phyloP scores from a whole-genome alignment of 2,797 vertebrate species.

The Cynodonichthys magdalenae region DNA sequence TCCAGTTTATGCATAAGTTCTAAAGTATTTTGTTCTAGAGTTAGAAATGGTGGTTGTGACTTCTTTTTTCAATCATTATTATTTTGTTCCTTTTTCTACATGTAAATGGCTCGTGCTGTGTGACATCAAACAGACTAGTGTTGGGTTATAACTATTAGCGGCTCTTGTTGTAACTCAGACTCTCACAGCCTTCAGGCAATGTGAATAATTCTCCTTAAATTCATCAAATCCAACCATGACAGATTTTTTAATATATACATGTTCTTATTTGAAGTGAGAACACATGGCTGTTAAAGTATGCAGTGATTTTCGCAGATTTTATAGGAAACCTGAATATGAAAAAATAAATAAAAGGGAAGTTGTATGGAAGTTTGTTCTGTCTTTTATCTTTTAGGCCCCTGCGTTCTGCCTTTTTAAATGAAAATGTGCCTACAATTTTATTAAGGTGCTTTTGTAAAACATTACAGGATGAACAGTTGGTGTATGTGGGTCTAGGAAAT shows the following conservation, averaged over 20 bases:
- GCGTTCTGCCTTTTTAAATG: no score
- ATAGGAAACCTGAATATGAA: constrained; percentile 11
- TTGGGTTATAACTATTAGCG: constrained; percentile 36
- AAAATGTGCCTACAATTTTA: not conserved
- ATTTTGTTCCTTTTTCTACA: not conserved
- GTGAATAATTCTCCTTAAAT: constrained; percentile 69
- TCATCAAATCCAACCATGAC: constrained; percentile 40
- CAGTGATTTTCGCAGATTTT: not conserved
- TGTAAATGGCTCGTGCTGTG: constrained; percentile 14
- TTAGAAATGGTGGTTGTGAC: not conserved
- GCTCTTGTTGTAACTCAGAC: constrained; percentile 40
- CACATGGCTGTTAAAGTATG: constrained; percentile 24
- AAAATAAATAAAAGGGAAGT: constrained; percentile 5
- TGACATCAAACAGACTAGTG: constrained; percentile 11
- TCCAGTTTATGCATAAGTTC: not conserved
- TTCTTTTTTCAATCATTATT: no score
- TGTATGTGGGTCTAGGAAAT: not conserved
- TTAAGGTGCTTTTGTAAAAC: not conserved
- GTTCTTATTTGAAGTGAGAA: constrained; percentile 45
- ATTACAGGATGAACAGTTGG: not conserved
- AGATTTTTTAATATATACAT: constrained; percentile 30
- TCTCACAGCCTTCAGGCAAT: constrained; percentile 38
- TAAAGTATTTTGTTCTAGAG: not conserved
- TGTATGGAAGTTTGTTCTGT: constrained; percentile 1
- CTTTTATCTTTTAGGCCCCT: not conserved